Percentiles rank a stretch among this genome's conserved stretches.
Evolutionary conservation across 2,888 invertebrate genomes (phyloP).

Genomic region (Drosophila robusta): DNA sequence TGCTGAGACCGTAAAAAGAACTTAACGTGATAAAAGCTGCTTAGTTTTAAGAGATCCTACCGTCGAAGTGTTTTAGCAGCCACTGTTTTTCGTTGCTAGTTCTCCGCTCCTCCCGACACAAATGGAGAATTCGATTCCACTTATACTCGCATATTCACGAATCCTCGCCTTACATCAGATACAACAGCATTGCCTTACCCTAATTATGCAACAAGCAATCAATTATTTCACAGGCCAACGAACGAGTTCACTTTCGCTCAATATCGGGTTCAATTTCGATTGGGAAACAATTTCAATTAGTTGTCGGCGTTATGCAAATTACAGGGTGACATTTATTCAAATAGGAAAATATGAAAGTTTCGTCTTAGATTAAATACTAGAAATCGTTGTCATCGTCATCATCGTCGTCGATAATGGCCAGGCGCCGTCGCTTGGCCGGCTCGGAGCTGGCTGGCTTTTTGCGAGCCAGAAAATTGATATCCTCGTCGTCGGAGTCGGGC

Average conservation of each 20-base stretch:
- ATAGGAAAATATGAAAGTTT: slow-evolving; percentile 24
- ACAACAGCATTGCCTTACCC: background rate
- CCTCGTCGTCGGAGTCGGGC: slow-evolving; percentile 68
- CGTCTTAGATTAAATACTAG: slow-evolving; percentile 51
- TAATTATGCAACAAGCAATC: background rate
- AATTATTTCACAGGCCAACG: background rate
- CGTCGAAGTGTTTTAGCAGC: too few species aligned
- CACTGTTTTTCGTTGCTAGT: too few species aligned
- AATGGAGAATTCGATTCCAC: background rate
- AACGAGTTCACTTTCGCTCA: background rate
- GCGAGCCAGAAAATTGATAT: slow-evolving; percentile 79
- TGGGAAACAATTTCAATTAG: slow-evolving; percentile 33
- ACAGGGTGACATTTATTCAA: slow-evolving; percentile 55
- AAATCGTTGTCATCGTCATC: slow-evolving; percentile 79
- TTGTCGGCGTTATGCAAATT: slow-evolving; percentile 36
- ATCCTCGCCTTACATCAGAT: too few species aligned
- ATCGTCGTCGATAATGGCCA: slow-evolving; percentile 83
- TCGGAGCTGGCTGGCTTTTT: slow-evolving; percentile 69
- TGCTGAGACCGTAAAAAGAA: too few species aligned
- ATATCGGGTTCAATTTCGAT: background rate
- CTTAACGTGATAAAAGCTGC: too few species aligned
- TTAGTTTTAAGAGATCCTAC: too few species aligned
- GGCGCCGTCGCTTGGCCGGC: slow-evolving; percentile 83
- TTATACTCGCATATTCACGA: background rate
- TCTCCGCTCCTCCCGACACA: background rate